A percentile compares a stretch with the other conserved stretches of the same genome.
Evolutionary conservation across 2,113 vertebrate species (phyloP).

Genomic region (Zosterops hypoxanthus): DNA sequence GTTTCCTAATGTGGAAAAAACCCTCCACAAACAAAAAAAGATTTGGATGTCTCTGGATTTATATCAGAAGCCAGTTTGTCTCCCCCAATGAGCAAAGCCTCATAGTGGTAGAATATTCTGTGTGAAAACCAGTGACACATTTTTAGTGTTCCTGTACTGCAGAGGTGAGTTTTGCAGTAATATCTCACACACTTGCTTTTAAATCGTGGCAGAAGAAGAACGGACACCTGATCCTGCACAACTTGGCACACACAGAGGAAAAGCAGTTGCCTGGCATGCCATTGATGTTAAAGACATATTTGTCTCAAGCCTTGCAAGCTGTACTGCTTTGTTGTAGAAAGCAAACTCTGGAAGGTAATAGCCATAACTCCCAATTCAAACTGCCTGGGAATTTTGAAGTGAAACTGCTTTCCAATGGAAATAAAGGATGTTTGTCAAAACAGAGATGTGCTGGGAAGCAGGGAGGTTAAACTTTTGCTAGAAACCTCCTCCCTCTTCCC

Average conservation of each 20-base stretch:
- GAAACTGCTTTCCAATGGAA: not conserved
- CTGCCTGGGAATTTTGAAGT: not conserved
- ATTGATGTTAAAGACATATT: not conserved
- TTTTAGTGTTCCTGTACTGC: not conserved
- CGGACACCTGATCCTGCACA: not conserved
- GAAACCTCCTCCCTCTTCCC: fast-evolving
- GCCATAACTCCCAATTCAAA: not conserved
- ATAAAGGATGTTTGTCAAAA: not conserved
- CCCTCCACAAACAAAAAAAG: not conserved
- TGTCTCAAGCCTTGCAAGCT: not conserved
- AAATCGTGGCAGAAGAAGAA: not conserved
- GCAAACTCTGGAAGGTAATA: not conserved
- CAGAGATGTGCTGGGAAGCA: not conserved
- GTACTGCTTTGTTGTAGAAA: not conserved
- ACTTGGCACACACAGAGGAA: fast-evolving
- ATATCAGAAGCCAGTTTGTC: not conserved
- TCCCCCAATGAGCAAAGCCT: not conserved
- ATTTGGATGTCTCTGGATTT: not conserved
- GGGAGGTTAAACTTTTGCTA: not conserved
- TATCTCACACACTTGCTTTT: not conserved
- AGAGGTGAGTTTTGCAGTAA: not conserved
- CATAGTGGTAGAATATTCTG: not conserved
- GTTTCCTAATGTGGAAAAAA: not conserved
- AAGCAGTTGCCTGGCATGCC: not conserved
- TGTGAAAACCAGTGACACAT: not conserved